Base-by-base conservation (phyloP, 1,140 invertebrate species). In the Achatina immaculata region DNA sequence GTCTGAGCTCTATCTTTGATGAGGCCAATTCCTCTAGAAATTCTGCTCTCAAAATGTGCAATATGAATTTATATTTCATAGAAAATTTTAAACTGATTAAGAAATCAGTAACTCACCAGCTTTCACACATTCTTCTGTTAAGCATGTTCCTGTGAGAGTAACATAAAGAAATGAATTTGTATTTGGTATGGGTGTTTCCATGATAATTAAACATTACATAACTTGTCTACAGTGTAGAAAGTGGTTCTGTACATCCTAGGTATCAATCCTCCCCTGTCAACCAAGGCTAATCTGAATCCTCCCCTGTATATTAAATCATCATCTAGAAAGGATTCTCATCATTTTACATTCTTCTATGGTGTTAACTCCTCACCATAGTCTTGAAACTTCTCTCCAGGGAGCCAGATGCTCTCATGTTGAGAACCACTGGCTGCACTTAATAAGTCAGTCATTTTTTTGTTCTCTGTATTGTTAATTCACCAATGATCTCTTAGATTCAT, bases 61-160 rank as follows among this genome's bases (percentile, higher is more conserved):
- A 34, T 11, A 21, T 2, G 24, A 73, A 73, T 7, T n/a, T n/a
- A n/a, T n/a, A n/a, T n/a, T n/a, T n/a, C n/a, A n/a, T n/a, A n/a
- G n/a, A n/a, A n/a, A n/a, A n/a, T n/a, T n/a, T n/a, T n/a, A n/a
- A n/a, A n/a, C n/a, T n/a, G n/a, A n/a, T n/a, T n/a, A n/a, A n/a
- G n/a, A n/a, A n/a, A n/a, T n/a, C n/a, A n/a, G 19, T 14, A 55
- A 62, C 74, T 38, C n/a, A 76, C 74, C 74, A 40, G 55, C 36
- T n/a, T 62, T 42, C 2, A 76, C 55, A 40, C 74, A 76, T 2
- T 76, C 3, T 16, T 76, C 55, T 43, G 74, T 40, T 34, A 76
- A 31, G 62, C 74, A 76, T 4, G 28, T 36, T n/a, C 48, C 74
- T 76, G 74, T 62, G 62, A 76, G 11, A 75, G 38, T 43, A 73